A percentile compares a stretch with the other conserved stretches of the same genome.
phyloP scores from a whole-genome alignment of 2,888 invertebrate genomes.

The Rotaria macrura region DNA sequence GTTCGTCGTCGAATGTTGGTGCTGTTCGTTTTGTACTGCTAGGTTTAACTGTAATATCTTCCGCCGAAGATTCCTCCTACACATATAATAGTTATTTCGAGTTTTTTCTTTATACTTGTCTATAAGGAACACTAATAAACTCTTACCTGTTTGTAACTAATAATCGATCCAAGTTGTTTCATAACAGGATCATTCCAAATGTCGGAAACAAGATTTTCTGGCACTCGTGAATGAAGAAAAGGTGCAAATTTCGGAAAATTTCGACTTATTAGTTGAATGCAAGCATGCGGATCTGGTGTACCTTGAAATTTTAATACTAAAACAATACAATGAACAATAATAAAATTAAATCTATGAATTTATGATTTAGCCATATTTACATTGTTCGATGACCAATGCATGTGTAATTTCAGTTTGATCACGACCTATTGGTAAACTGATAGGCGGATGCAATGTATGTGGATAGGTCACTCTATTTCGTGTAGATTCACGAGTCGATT shows the following conservation, averaged over 20 bases:
- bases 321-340: neutral
- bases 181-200: constrained; percentile 34
- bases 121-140: too few relatives aligned
- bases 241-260: neutral
- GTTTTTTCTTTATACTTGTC: too few relatives aligned
- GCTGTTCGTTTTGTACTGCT: neutral
- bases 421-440: neutral
- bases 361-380: neutral
- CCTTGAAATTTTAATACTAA: neutral
- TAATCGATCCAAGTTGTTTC: constrained; percentile 26
- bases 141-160: neutral
- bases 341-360: neutral
- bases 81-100: too few relatives aligned
- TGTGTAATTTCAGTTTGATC: neutral
- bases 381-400: neutral
- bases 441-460: neutral
- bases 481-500: neutral
- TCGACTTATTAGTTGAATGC: neutral
- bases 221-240: constrained; percentile 23
- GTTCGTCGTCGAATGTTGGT: neutral
- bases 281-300: neutral
- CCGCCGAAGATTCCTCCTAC: neutral
- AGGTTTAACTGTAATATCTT: neutral
- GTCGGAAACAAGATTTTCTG: constrained; percentile 12
- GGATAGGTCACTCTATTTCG: neutral